phyloP scores from a whole-genome alignment of 1,140 invertebrate genomes.

The Polypedilum vanderplanki region DNA sequence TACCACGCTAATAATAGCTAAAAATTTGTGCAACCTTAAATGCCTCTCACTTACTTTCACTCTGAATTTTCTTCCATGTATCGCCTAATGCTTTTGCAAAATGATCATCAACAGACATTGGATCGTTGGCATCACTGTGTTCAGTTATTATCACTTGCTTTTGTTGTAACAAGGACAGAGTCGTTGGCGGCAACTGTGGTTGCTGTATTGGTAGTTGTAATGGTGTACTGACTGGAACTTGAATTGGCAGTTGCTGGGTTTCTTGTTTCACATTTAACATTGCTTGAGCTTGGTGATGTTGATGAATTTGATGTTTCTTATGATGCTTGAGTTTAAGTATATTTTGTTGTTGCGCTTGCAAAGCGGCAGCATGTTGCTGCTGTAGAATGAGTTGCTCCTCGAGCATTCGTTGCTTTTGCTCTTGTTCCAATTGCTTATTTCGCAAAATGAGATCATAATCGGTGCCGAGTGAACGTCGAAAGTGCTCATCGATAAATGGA shows the following conservation, averaged over 20 bases:
- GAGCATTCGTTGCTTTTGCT: conserved; percentile 32
- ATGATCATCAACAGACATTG: conserved; percentile 79
- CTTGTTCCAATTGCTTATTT: conserved; percentile 49
- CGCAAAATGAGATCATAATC: conserved; percentile 74
- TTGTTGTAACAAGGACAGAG: background rate
- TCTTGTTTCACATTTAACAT: conserved; percentile 30
- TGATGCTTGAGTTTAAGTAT: conserved; percentile 26
- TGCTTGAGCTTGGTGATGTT: conserved; percentile 30
- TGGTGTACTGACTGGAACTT: conserved; percentile 36
- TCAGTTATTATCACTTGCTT: conserved; percentile 43
- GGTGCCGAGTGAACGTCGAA: conserved; percentile 82
- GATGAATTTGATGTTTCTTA: conserved; percentile 30
- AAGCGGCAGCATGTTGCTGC: conserved; percentile 30
- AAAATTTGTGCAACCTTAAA: background rate
- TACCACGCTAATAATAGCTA: background rate
- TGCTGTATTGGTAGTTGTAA: background rate
- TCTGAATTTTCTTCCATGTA: conserved; percentile 79
- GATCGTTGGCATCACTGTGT: conserved; percentile 44
- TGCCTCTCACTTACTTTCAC: background rate
- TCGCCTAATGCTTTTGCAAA: conserved; percentile 87
- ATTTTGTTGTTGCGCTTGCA: background rate
- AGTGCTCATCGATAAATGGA: conserved; percentile 92
- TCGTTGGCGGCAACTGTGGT: conserved; percentile 4
- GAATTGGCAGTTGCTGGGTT: conserved; percentile 37
- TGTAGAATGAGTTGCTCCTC: conserved; percentile 24